Base-by-base conservation (phyloP, 2,888 invertebrate species). In the Alviniconcha strummeri region DNA sequence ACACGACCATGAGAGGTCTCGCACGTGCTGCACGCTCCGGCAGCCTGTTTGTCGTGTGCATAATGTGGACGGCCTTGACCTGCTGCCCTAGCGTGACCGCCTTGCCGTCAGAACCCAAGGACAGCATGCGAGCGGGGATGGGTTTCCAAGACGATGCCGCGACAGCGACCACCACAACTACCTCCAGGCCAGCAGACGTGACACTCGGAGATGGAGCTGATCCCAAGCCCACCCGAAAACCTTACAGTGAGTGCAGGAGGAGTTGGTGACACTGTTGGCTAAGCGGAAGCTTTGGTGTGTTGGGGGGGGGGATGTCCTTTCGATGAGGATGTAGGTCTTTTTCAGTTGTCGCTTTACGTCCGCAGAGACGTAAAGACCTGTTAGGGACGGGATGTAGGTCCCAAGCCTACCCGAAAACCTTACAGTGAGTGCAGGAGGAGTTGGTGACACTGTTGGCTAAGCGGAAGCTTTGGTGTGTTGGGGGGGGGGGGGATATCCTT, bases 91-190 rank as follows among this genome's bases (percentile, higher is more conserved):
- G 57, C 55, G 77, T 77, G 9, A 19, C 77, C 11, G 56, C 77
- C n/a, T 19, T 57, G n/a, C 77, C 77, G 0, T 8, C 57, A 19
- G 77, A 77, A 1, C 5, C 77, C 57, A 57, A 57, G 8, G 77
- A 57, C 57, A 57, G 77, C 19, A 77, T 77, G 77, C 77, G 77
- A 4, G 77, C 77, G 4, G 19, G 57, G 8, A 57, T 77, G 77
- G 77, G 57, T 4, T 11, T 7, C 19, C 7, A 4, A 13, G 57
- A 5, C 15, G 55, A 75, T 7, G 55, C 5, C 3, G 4, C 54
- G 5, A 17, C 75, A 77, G 57, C n/a, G 6, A 7, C n/a, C n/a
- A 13, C 60, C 57, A 8, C 6, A 4, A 19, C 56, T 6, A 57
- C 3, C 19, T 57, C 11, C 56, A 15, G 13, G 60, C 13, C 74